These are phyloP conservation scores for Elegia similella DNA, from an alignment of 2,888 invertebrate genomes.

Conservation along the genomic window DNA sequence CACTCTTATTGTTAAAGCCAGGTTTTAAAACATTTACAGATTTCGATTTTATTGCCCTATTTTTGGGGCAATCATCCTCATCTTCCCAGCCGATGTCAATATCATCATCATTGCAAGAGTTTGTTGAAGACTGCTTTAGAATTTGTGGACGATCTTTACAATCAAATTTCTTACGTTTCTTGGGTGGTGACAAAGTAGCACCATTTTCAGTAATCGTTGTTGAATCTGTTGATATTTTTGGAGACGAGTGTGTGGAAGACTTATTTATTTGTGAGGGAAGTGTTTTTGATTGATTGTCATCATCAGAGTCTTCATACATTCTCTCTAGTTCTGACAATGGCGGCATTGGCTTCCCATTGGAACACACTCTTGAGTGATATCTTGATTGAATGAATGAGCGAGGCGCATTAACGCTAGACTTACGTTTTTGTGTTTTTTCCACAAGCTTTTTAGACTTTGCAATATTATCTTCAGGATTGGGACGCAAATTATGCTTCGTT, in stretches of 20 bases:
- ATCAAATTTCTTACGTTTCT: slow-evolving; percentile 36
- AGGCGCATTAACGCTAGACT: slow-evolving; percentile 6
- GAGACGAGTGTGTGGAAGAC: not conserved
- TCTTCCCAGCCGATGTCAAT: slow-evolving; percentile 36
- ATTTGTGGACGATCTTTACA: slow-evolving; percentile 37
- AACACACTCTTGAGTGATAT: slow-evolving; percentile 28
- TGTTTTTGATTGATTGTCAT: slow-evolving; percentile 24
- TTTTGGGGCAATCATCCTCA: slow-evolving; percentile 23
- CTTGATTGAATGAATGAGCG: slow-evolving; percentile 12
- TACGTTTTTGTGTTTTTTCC: slow-evolving; percentile 23
- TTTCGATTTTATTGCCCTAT: slow-evolving; percentile 27
- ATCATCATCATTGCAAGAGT: slow-evolving; percentile 31
- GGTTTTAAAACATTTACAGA: slow-evolving; percentile 16
- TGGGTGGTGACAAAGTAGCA: slow-evolving; percentile 31
- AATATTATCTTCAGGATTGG: slow-evolving; percentile 9
- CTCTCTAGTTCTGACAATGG: slow-evolving; percentile 42
- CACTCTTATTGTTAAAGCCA: slow-evolving; percentile 21
- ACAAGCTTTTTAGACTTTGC: slow-evolving; percentile 18
- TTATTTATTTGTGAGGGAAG: not conserved
- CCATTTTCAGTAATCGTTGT: slow-evolving; percentile 21
- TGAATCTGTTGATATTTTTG: slow-evolving; percentile 10
- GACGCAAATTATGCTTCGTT: not conserved
- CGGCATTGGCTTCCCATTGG: slow-evolving; percentile 44
- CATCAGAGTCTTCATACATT: slow-evolving; percentile 42
- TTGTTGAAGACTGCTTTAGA: slow-evolving; percentile 25